phyloP scores from a whole-genome alignment of 1,140 invertebrate genomes.

The Phymastichus coffea region DNA sequence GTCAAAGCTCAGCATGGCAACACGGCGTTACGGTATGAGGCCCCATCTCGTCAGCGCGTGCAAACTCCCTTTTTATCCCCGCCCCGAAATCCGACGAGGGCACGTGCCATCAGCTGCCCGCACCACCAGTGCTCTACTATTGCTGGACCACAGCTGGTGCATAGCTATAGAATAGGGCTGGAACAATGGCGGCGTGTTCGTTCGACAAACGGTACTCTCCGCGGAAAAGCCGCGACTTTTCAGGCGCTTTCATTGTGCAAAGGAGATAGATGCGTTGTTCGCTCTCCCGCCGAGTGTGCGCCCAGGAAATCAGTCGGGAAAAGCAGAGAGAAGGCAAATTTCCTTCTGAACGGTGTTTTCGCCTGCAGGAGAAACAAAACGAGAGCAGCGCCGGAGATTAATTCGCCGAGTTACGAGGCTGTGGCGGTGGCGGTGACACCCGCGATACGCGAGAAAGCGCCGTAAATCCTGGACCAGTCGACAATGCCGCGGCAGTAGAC shows the following conservation, averaged over 20 bases:
- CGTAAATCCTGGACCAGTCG: constrained; percentile 40
- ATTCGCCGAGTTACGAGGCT: constrained; percentile 36
- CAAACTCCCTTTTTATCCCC: constrained; percentile 18
- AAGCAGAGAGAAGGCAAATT: too few relatives aligned
- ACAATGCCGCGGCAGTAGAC: constrained; percentile 36
- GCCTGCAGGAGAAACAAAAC: not conserved
- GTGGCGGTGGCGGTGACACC: too few relatives aligned
- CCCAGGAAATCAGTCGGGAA: too few relatives aligned
- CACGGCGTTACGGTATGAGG: constrained; percentile 40
- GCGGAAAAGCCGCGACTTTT: constrained; percentile 26
- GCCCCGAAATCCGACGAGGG: constrained; percentile 41
- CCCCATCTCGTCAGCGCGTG: too few relatives aligned
- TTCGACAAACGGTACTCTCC: constrained; percentile 23
- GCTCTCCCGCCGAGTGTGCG: too few relatives aligned
- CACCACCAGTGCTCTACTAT: too few relatives aligned
- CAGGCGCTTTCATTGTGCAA: too few relatives aligned
- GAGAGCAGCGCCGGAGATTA: not conserved
- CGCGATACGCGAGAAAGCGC: constrained; percentile 42
- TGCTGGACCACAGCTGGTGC: constrained; percentile 49
- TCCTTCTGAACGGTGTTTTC: too few relatives aligned
- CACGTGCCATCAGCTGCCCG: constrained; percentile 55
- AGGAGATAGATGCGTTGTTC: too few relatives aligned
- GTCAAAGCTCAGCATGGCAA: constrained; percentile 31
- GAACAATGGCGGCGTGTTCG: too few relatives aligned
- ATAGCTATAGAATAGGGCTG: too few relatives aligned